Evolutionary conservation across 2,888 invertebrate genomes (phyloP).

Genomic region (Diplolepis rosae): DNA sequence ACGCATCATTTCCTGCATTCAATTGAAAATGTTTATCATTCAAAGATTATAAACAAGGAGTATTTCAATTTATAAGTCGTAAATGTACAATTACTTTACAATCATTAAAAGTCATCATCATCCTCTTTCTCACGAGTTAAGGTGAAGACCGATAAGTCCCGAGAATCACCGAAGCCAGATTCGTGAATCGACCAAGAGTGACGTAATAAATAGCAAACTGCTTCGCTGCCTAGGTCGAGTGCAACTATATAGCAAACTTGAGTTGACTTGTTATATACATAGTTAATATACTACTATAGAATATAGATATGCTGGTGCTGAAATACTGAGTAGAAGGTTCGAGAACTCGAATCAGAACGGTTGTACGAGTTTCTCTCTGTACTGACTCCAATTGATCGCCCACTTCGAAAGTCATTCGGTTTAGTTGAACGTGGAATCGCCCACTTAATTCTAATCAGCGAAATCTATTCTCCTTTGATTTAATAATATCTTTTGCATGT

Average conservation of each 20-base stretch:
- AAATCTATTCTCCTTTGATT: neutral
- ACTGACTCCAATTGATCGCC: slow-evolving; percentile 2
- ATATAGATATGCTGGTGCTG: neutral
- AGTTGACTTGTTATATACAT: neutral
- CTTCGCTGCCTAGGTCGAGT: neutral
- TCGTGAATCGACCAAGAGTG: neutral
- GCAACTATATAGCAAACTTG: neutral
- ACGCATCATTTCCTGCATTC: neutral
- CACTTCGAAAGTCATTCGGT: slow-evolving; percentile 29
- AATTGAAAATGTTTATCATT: too few species aligned
- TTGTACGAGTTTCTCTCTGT: neutral
- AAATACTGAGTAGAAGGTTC: neutral
- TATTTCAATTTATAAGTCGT: too few species aligned
- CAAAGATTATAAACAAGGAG: too few species aligned
- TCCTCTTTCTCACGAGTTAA: neutral
- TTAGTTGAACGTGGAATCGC: neutral
- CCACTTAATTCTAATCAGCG: neutral
- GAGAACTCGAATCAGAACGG: neutral
- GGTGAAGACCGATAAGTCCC: neutral
- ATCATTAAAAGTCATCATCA: too few species aligned
- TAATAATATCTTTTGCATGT: neutral
- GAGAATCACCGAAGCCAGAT: neutral
- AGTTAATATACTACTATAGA: too few species aligned
- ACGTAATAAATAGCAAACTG: neutral
- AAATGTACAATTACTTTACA: too few species aligned